Base-by-base conservation (phyloP, 2,888 invertebrate genomes). In the Phrixothrix hirtus region DNA sequence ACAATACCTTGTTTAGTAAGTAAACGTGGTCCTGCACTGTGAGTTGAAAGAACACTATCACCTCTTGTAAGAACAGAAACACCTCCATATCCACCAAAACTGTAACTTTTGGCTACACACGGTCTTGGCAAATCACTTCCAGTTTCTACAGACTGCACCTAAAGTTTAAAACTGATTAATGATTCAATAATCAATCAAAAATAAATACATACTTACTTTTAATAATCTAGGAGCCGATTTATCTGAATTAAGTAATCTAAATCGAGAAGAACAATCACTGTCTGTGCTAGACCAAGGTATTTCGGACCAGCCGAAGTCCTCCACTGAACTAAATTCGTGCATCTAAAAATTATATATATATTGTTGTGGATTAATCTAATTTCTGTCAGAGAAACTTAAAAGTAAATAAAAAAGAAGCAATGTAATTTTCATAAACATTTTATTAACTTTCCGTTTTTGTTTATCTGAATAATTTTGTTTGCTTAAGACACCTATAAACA, bases 71-170 rank as follows among this genome's bases (percentile, higher is more conserved):
- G 66, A 10, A 75, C 72, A 14, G 80, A 77, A 64, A 77, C 77
- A 42, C 71, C 83, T 9, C 85, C 85, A 70, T 91, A 91, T 1
- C 91, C 93, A 7, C 91, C 92, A 69, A 94, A 95, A 75, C 92
- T 93, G 77, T 90, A 92, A 39, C 92, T 90, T 74, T 91, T 91
- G 35, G 88, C 86, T 32, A 88, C 86, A 10, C 83, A 83, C 66
- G 73, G 81, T 66, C 79, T 73, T 59, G 70, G 59, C 4, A 75
- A 68, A 56, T 74, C 76, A 39, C 63, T 64, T 14, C 72, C 74
- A 2, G 71, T 73, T 62, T 84, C 83, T 39, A 83, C 74, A 0
- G 83, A 83, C 50, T 83, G 82, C 0, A 82, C 83, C 83, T 82
- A 53, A 14, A 58, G 27, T 1, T 30, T 2, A 7, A 15, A 52